These are phyloP conservation scores for Turnix velox DNA, from an alignment of 2,113 vertebrate species.

Conservation along the genomic window DNA sequence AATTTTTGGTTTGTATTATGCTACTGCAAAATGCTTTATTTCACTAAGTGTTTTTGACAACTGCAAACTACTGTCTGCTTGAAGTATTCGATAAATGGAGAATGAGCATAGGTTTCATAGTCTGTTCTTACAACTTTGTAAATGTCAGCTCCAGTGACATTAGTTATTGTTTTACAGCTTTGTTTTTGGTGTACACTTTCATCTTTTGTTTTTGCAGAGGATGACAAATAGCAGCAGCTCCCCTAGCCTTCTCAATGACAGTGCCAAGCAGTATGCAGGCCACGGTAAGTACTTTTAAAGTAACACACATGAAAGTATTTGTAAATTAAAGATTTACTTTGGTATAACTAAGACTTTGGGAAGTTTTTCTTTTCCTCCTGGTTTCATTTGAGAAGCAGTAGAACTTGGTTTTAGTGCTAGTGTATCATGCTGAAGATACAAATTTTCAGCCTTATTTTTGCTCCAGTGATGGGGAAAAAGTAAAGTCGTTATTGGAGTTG, in stretches of 20 bases:
- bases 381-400: background rate
- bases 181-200: background rate
- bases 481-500: background rate
- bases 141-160: background rate
- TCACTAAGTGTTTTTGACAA: background rate
- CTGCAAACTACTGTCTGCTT: background rate
- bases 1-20: background rate
- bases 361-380: background rate
- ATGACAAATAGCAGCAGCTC: slow-evolving; percentile 99
- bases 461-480: background rate
- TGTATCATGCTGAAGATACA: background rate
- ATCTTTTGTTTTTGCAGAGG: slow-evolving; percentile 76
- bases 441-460: background rate
- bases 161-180: background rate
- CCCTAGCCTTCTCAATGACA: slow-evolving; percentile 95
- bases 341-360: background rate
- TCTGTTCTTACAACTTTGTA: background rate
- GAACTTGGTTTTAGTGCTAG: background rate
- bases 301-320: background rate
- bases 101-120: background rate
- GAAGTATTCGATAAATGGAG: background rate
- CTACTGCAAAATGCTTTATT: background rate
- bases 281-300: slow-evolving; percentile 81
- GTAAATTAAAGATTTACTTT: background rate
- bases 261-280: slow-evolving; percentile 95